Percentiles rank a stretch among this genome's conserved stretches.
Conservation (phyloP, 2,888 invertebrate genomes). For the Adela reaumurella region DNA sequence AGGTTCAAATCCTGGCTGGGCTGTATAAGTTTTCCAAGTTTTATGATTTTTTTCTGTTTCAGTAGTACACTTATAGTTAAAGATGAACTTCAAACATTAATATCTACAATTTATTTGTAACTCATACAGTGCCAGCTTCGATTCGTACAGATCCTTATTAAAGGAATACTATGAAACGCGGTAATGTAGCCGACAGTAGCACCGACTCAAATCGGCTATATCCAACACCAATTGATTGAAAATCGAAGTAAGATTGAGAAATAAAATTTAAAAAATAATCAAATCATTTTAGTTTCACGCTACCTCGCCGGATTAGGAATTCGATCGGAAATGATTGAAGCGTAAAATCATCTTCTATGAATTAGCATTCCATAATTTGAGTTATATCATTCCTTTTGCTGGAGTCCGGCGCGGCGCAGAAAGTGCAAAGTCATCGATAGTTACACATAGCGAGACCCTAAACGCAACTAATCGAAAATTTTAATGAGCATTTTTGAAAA, state of each 20-base stretch:
- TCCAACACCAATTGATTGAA: too few relatives aligned
- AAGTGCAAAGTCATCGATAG: slow-evolving; percentile 28
- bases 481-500: slow-evolving; percentile 56
- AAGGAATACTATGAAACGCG: too few relatives aligned
- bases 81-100: too few relatives aligned
- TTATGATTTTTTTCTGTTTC: too few relatives aligned
- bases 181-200: too few relatives aligned
- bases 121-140: too few relatives aligned
- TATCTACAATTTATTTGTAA: too few relatives aligned
- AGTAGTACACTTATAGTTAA: too few relatives aligned
- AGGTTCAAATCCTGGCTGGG: too few relatives aligned
- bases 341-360: not conserved
- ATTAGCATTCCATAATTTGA: not conserved
- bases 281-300: not conserved
- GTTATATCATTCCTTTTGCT: not conserved
- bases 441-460: slow-evolving; percentile 33
- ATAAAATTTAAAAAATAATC: not conserved
- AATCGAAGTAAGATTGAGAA: not conserved
- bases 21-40: too few relatives aligned
- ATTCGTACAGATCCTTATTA: too few relatives aligned
- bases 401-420: not conserved
- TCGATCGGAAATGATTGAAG: not conserved
- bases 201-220: too few relatives aligned
- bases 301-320: not conserved
- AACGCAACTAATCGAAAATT: slow-evolving; percentile 55